Conservation (phyloP, 2,888 invertebrate genomes). For the Leuctra nigra region DNA sequence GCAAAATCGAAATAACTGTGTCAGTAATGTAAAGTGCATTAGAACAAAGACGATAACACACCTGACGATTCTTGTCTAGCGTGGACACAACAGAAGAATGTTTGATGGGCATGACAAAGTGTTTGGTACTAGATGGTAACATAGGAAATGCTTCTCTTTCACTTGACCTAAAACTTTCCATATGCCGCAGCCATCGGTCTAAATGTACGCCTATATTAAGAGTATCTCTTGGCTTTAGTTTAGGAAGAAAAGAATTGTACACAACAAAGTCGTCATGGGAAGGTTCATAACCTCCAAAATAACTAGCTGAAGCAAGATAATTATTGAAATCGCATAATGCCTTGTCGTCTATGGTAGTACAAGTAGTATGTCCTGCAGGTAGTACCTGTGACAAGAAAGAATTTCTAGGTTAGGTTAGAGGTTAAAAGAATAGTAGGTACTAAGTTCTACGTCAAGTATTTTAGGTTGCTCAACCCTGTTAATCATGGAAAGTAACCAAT, state of each 20-base stretch:
- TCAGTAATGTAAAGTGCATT: neutral
- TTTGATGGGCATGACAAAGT: neutral
- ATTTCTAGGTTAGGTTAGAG: too few species aligned
- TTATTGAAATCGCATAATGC: conserved; percentile 37
- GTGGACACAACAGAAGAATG: neutral
- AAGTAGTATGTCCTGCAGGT: neutral
- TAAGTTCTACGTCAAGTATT: too few species aligned
- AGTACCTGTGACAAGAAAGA: conserved; percentile 23
- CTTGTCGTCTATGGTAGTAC: conserved; percentile 8
- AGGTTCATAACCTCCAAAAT: conserved; percentile 50
- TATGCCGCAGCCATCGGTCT: conserved; percentile 55
- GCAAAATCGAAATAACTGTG: conserved; percentile 3
- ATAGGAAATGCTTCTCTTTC: neutral
- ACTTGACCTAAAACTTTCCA: conserved; percentile 47
- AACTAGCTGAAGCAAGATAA: conserved; percentile 50
- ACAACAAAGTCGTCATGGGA: conserved; percentile 46
- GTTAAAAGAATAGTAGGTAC: too few species aligned
- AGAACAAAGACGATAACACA: neutral
- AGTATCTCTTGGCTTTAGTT: neutral
- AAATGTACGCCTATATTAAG: conserved; percentile 38
- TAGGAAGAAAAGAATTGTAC: conserved; percentile 33
- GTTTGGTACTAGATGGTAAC: too few species aligned
- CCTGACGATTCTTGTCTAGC: neutral
- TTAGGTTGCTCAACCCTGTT: too few species aligned
- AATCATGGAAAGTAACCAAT: too few species aligned